Conservation (phyloP, 2,797 vertebrate species). For the Sus cebifrons region DNA sequence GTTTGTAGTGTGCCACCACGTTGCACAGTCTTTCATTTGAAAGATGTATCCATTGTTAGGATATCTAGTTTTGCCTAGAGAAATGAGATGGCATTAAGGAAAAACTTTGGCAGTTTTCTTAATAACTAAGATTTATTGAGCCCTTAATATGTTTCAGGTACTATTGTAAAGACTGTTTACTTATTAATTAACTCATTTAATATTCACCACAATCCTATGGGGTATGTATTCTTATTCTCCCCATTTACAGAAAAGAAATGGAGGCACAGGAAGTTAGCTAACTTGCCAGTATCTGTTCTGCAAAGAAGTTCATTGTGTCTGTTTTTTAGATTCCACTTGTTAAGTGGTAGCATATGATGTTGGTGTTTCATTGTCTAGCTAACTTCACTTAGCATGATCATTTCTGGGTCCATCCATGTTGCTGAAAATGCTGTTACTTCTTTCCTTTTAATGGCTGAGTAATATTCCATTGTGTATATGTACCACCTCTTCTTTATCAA, state of each 20-base stretch:
- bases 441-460: no score
- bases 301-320: no score
- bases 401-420: no score
- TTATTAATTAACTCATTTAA: background rate
- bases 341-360: no score
- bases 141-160: background rate
- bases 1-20: background rate
- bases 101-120: conserved; percentile 28
- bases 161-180: conserved; percentile 6
- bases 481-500: no score
- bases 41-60: conserved; percentile 35
- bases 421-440: no score
- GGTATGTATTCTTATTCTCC: conserved; percentile 1
- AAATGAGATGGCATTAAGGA: conserved; percentile 23
- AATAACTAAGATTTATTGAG: conserved; percentile 15
- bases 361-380: no score
- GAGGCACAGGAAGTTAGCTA: background rate
- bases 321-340: no score
- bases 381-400: no score
- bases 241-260: conserved; percentile 6
- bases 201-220: background rate
- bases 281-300: background rate
- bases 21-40: background rate
- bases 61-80: conserved; percentile 49
- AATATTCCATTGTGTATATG: no score